Evolutionary conservation across 2,113 vertebrate genomes (phyloP), one percentile per base, ranked within the genome.

Genomic region (Silurus asotus): DNA sequence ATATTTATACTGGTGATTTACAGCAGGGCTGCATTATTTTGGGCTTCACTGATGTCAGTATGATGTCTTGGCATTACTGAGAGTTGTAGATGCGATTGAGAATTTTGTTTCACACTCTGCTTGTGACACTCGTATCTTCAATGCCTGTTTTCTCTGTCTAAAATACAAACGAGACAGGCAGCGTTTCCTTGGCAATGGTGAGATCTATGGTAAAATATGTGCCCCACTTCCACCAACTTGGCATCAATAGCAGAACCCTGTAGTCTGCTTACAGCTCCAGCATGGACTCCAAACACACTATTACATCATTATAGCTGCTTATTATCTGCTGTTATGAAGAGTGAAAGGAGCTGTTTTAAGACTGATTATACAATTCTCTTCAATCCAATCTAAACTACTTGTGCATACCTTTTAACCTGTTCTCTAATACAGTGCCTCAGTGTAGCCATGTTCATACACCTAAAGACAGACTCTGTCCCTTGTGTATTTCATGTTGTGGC

Each of bases 401-500:
- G 51, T 81, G 78, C 87, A 88, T 28, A 85, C 86, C 72, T 83
- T 77, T 20, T 45, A 51, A 84, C 58, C 72, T 86, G 91, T 93
- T 92, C 88, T 37, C 37, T 37, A 37, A 89, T 93, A 86, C 90
- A 91, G 88, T 82, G 87, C 85, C 89, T 88, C 85, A 91, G 79
- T 87, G 87, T 90, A 87, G 87, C 80, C 89, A 86, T 83, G 88
- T 87, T 88, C 53, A 62, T 86, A 87, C 77, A 23, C 89, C 72
- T 88, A 59, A 49, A 87, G 37, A 37, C 59, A 75, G 49, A 23
- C 61, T 23, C 5, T 62, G 61, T 62, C 7, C 61, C 61, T 62
- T 62, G 37, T 37, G 37, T 37, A 37, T 37, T 37, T 37, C 37
- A 37, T 37, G 37, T 37, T 37, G 37, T 37, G 37, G 37, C 37